Evolutionary conservation across 2,113 vertebrate genomes (phyloP).

Genomic region (Heterocephalus glaber): DNA sequence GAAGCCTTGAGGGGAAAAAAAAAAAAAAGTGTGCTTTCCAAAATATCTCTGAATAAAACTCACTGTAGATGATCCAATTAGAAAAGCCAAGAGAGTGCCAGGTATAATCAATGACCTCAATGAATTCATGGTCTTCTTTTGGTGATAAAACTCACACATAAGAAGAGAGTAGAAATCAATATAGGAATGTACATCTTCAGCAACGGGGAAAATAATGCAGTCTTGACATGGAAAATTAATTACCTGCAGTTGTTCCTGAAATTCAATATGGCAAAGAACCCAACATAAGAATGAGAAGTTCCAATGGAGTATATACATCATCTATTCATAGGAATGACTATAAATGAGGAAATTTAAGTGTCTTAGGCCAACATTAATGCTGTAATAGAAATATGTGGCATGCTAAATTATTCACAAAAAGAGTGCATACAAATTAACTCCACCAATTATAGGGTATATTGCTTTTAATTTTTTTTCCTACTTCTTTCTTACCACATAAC

Average conservation of each 20-base stretch:
- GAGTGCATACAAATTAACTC: not conserved
- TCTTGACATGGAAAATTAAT: slow-evolving; percentile 52
- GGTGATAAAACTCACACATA: slow-evolving; percentile 18
- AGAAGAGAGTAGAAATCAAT: slow-evolving; percentile 45
- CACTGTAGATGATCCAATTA: not conserved
- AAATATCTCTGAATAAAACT: not conserved
- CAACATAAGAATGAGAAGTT: slow-evolving; percentile 12
- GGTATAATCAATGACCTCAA: not conserved
- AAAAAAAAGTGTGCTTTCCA: too few species aligned
- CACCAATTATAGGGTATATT: not conserved
- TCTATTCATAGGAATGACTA: not conserved
- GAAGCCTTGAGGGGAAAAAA: not conserved
- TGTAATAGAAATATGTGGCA: not conserved
- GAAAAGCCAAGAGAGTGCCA: not conserved
- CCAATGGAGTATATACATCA: slow-evolving; percentile 44
- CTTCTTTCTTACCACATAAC: not conserved
- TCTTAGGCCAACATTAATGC: not conserved
- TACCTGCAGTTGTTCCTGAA: slow-evolving; percentile 46
- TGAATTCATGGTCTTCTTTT: not conserved
- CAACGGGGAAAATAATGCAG: not conserved
- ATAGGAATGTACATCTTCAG: not conserved
- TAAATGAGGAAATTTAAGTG: not conserved
- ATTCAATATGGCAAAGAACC: not conserved
- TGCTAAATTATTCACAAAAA: not conserved
- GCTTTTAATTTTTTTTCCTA: not conserved